Percentiles rank a stretch among this genome's conserved stretches.
These are phyloP conservation scores for Nyleta sp. DNA, from an alignment of 2,888 invertebrate genomes.

Conservation along the genomic window DNA sequence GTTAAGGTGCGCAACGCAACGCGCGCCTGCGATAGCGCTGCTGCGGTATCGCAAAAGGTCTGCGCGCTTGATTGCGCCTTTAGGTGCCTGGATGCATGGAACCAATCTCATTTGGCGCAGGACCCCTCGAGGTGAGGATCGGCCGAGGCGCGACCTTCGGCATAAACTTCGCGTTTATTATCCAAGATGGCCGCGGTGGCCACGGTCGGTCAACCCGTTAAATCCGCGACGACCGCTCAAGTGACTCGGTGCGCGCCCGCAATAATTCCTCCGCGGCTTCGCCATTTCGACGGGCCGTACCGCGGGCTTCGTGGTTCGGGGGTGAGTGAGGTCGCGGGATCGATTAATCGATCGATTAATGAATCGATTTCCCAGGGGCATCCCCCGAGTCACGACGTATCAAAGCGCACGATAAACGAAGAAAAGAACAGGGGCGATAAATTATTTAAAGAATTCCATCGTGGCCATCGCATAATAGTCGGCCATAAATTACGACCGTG, in stretches of 20 bases:
- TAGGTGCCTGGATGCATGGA: slow-evolving; percentile 69
- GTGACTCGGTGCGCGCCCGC: slow-evolving; percentile 43
- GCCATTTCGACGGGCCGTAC: background rate
- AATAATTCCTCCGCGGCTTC: slow-evolving; percentile 31
- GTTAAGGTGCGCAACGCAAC: slow-evolving; percentile 38
- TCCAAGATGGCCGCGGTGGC: slow-evolving; percentile 63
- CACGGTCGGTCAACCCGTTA: slow-evolving; percentile 61
- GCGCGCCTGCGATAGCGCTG: slow-evolving; percentile 33
- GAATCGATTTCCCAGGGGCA: slow-evolving; percentile 72
- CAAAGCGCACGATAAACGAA: slow-evolving; percentile 69
- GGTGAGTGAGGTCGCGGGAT: slow-evolving; percentile 60
- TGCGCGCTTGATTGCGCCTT: slow-evolving; percentile 69
- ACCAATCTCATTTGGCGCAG: slow-evolving; percentile 72
- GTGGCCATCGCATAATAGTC: slow-evolving; percentile 76
- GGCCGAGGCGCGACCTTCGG: slow-evolving; percentile 71
- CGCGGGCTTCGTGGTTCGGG: slow-evolving; percentile 13
- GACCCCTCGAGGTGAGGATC: slow-evolving; percentile 70
- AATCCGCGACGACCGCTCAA: slow-evolving; percentile 56
- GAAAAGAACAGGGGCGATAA: slow-evolving; percentile 77
- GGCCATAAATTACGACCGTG: slow-evolving; percentile 75
- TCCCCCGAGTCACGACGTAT: slow-evolving; percentile 61
- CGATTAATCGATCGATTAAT: slow-evolving; percentile 77
- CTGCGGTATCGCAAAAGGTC: slow-evolving; percentile 59
- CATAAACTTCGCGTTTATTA: slow-evolving; percentile 71
- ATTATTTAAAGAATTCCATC: slow-evolving; percentile 80